These are phyloP conservation scores for Nephrocerus scutellatus DNA, from an alignment of 2,888 invertebrate genomes.

Conservation along the genomic window DNA sequence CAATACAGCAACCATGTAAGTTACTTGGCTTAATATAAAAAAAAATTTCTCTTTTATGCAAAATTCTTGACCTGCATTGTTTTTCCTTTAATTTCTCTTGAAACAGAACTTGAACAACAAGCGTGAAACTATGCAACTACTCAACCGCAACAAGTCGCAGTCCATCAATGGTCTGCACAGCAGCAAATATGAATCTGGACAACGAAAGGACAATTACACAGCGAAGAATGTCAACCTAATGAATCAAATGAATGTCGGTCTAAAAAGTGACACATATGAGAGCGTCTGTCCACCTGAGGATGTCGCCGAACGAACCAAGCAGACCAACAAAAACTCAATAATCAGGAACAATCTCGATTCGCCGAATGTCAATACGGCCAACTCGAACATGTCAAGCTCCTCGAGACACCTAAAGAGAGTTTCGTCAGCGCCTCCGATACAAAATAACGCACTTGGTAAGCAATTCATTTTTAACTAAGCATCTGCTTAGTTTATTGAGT, in stretches of 20 bases:
- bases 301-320: slow-evolving; percentile 44
- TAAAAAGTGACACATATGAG: slow-evolving; percentile 48
- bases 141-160: slow-evolving; percentile 45
- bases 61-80: slow-evolving; percentile 1
- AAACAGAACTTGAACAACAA: slow-evolving; percentile 42
- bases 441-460: slow-evolving; percentile 42
- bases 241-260: slow-evolving; percentile 40
- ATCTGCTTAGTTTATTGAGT: not conserved
- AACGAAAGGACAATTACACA: slow-evolving; percentile 35
- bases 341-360: slow-evolving; percentile 40
- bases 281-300: slow-evolving; percentile 47
- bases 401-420: slow-evolving; percentile 51
- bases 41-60: too few species aligned
- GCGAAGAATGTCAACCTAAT: slow-evolving; percentile 41
- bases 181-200: slow-evolving; percentile 37
- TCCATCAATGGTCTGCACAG: slow-evolving; percentile 41
- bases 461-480: slow-evolving; percentile 9
- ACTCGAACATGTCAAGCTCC: slow-evolving; percentile 25
- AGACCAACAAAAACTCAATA: slow-evolving; percentile 41
- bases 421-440: slow-evolving; percentile 53
- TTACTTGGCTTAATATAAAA: too few species aligned
- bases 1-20: slow-evolving; percentile 46
- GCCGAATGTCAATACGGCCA: slow-evolving; percentile 27
- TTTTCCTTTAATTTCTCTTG: slow-evolving; percentile 2
- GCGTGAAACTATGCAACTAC: slow-evolving; percentile 30